Evolutionary conservation across 2,888 invertebrate species (phyloP).

Genomic region (Drosophila vallismaia): DNA sequence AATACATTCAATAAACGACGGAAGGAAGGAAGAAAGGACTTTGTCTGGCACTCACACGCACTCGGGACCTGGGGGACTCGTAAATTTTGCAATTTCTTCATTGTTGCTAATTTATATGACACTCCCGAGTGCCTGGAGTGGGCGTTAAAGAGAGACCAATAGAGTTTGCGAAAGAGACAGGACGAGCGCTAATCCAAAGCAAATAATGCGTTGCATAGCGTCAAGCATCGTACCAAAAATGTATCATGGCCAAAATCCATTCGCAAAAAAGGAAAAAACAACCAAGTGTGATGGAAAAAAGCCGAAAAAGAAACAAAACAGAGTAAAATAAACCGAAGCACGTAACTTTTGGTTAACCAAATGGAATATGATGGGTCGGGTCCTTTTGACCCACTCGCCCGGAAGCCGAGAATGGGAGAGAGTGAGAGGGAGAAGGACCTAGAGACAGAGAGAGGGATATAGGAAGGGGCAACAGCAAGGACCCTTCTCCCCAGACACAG

Average conservation of each 20-base stretch:
- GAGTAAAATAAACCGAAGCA: conserved; percentile 47
- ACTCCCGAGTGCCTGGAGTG: conserved; percentile 34
- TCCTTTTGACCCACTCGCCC: conserved; percentile 52
- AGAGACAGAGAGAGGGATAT: neutral
- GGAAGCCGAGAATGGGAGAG: neutral
- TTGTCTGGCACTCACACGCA: conserved; percentile 15
- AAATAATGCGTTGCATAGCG: conserved; percentile 71
- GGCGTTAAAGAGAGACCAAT: no score
- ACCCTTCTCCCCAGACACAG: conserved; percentile 38
- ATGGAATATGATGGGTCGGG: conserved; percentile 53
- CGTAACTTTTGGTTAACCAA: conserved; percentile 72
- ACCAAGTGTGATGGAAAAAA: conserved; percentile 17
- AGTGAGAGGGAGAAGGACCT: neutral
- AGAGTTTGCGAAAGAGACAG: conserved; percentile 24
- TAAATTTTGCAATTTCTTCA: conserved; percentile 81
- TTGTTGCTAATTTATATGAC: conserved; percentile 76
- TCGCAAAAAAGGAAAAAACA: neutral
- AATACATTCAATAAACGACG: conserved; percentile 50
- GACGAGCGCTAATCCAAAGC: conserved; percentile 67
- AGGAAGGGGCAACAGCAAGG: neutral
- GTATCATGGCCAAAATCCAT: conserved; percentile 63
- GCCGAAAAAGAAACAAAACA: conserved; percentile 7
- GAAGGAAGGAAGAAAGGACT: conserved; percentile 28
- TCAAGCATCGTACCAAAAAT: conserved; percentile 55
- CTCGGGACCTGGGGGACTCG: conserved; percentile 69